phyloP scores from a whole-genome alignment of 2,888 invertebrate species.

The Disparrhopalites patrizii region DNA sequence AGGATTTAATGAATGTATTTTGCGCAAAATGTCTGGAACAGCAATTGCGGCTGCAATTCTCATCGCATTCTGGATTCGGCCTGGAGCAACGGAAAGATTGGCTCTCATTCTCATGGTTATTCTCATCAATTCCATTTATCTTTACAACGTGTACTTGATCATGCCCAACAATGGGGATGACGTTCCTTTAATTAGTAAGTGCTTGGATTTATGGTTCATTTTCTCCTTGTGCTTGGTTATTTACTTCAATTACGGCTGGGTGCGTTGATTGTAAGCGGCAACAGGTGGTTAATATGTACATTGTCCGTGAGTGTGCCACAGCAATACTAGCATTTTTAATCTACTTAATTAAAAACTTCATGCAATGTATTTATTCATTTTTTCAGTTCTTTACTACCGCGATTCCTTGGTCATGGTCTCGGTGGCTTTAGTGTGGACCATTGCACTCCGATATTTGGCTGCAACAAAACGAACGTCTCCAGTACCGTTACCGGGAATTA shows the following conservation, averaged over 20 bases:
- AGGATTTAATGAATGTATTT: background rate
- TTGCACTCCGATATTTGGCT: constrained; percentile 45
- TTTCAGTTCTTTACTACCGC: constrained; percentile 46
- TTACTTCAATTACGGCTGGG: too few species aligned
- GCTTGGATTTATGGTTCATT: background rate
- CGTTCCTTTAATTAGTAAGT: constrained; percentile 47
- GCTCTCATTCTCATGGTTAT: constrained; percentile 39
- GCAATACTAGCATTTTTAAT: too few species aligned
- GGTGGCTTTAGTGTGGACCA: constrained; percentile 47
- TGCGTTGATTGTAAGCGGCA: too few species aligned
- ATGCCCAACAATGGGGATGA: constrained; percentile 46
- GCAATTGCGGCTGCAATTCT: constrained; percentile 44
- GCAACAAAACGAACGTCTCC: constrained; percentile 46
- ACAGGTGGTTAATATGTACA: too few species aligned
- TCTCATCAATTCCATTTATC: constrained; percentile 43
- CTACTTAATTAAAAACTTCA: background rate
- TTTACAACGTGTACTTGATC: constrained; percentile 41
- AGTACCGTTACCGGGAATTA: constrained; percentile 46
- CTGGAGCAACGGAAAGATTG: constrained; percentile 44
- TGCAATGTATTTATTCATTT: background rate
- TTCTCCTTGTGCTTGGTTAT: background rate
- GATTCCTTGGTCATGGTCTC: constrained; percentile 47
- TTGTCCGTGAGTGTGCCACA: too few species aligned
- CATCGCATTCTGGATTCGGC: constrained; percentile 47
- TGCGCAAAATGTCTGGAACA: constrained; percentile 18